Percentiles rank a stretch among this genome's conserved stretches.
Evolutionary conservation across 2,797 vertebrate genomes (phyloP).

Genomic region (Simalia tracyae): DNA sequence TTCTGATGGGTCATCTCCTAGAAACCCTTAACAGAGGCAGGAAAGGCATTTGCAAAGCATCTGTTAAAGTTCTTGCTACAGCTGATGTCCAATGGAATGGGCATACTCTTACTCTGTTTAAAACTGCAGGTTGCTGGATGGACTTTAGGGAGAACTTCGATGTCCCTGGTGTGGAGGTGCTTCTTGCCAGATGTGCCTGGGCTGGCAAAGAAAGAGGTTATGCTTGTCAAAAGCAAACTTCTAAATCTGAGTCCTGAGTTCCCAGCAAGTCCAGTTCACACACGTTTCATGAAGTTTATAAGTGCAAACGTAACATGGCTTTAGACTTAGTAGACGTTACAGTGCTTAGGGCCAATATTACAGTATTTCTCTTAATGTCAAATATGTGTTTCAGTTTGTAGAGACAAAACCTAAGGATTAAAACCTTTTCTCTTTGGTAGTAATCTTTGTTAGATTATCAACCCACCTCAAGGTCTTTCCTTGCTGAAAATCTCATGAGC

Average conservation of each 20-base stretch:
- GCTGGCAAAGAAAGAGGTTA: neutral
- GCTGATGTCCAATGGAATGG: neutral
- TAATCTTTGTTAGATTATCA: neutral
- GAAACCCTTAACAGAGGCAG: neutral
- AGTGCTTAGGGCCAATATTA: neutral
- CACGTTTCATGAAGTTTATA: neutral
- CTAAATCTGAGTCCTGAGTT: conserved; percentile 8
- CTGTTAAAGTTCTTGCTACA: neutral
- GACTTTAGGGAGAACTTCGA: neutral
- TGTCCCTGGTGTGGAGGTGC: neutral
- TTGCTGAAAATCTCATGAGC: conserved; percentile 22
- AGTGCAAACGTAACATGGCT: neutral
- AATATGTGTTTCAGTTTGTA: conserved; percentile 3
- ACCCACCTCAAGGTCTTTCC: neutral
- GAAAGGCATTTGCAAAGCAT: neutral
- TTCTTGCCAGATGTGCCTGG: neutral
- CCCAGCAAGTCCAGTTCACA: neutral
- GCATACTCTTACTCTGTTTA: neutral
- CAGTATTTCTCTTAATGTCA: conserved; percentile 28
- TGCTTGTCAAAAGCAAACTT: neutral
- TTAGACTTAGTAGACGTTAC: neutral
- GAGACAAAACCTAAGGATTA: neutral
- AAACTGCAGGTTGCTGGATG: neutral
- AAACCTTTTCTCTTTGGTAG: conserved; percentile 26
- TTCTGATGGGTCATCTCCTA: neutral